phyloP scores from a whole-genome alignment of 1,140 invertebrate species.

The Psilanteris sp. region DNA sequence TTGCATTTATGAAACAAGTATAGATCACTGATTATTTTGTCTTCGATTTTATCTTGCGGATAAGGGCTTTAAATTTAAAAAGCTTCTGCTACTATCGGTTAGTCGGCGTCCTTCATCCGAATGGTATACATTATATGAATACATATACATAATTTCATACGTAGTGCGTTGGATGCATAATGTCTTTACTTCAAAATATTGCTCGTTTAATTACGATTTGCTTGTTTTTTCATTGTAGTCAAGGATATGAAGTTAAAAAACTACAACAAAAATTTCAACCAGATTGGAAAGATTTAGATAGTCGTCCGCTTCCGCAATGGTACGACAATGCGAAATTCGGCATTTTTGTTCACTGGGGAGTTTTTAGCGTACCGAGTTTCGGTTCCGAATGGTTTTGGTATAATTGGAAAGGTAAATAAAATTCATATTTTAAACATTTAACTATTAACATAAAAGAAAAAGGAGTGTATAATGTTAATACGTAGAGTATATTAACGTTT shows the following conservation, averaged over 20 bases:
- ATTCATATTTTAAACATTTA: no score
- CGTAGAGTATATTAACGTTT: no score
- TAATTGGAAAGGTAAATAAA: slow-evolving; percentile 84
- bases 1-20: no score
- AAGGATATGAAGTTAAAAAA: no score
- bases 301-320: slow-evolving; percentile 90
- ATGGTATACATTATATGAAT: no score
- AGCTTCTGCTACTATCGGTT: not conserved
- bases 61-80: slow-evolving; percentile 21
- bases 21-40: no score
- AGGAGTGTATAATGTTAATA: no score
- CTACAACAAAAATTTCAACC: slow-evolving; percentile 75
- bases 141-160: no score
- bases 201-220: not conserved
- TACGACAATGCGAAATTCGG: slow-evolving; percentile 94
- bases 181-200: slow-evolving; percentile 23
- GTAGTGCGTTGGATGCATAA: slow-evolving; percentile 4
- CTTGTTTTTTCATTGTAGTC: not conserved
- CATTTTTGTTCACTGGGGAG: slow-evolving; percentile 96
- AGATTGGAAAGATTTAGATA: slow-evolving; percentile 91
- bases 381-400: slow-evolving; percentile 94
- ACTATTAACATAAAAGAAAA: no score
- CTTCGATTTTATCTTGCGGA: slow-evolving; percentile 1
- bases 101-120: slow-evolving; percentile 5
- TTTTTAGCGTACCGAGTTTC: slow-evolving; percentile 93